phyloP scores from a whole-genome alignment of 2,797 vertebrate genomes.

The Pipistrellus pygmaeus region DNA sequence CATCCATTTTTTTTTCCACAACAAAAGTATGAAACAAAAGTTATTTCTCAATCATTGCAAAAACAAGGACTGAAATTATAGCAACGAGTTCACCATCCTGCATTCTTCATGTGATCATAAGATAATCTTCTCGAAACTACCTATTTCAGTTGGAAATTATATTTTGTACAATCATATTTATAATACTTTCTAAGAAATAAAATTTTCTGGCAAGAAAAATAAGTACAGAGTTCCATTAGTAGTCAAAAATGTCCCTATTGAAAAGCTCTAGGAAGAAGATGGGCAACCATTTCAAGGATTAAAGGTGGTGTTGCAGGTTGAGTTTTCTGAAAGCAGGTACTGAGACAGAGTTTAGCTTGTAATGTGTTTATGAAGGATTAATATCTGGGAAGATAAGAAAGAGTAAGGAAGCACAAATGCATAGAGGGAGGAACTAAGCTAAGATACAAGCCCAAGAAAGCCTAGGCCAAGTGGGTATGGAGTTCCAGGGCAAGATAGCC shows the following conservation, averaged over 20 bases:
- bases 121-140: not conserved
- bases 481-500: not conserved
- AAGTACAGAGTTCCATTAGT: not conserved
- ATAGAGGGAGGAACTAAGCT: not conserved
- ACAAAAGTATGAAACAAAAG: not conserved
- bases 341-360: not conserved
- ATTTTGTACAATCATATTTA: not conserved
- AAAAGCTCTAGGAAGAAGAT: not conserved
- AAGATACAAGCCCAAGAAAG: not conserved
- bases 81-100: not conserved
- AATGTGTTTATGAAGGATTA: not conserved
- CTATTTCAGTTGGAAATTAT: not conserved
- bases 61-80: not conserved
- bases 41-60: constrained; percentile 1
- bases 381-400: not conserved
- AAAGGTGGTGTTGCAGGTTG: not conserved
- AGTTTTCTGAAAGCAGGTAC: not conserved
- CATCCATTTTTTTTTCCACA: constrained; percentile 22
- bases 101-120: not conserved
- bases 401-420: not conserved
- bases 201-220: not conserved
- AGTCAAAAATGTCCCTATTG: not conserved
- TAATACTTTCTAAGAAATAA: constrained; percentile 33
- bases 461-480: not conserved
- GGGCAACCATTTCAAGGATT: not conserved